These are phyloP conservation scores for Gonatopus flavifemur DNA, from an alignment of 1,140 invertebrate species.

Conservation along the genomic window DNA sequence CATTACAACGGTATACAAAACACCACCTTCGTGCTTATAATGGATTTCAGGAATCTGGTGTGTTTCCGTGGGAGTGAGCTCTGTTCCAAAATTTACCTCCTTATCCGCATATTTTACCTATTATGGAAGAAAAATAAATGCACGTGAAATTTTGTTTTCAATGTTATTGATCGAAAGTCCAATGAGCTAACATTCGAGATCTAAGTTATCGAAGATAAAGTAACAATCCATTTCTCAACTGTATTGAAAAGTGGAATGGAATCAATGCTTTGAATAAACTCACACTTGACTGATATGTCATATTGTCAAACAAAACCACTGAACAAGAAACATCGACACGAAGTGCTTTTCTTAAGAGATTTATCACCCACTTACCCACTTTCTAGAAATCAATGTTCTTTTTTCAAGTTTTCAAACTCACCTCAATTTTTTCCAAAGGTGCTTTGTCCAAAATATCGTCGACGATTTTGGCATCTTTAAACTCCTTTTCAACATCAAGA, in stretches of 20 bases:
- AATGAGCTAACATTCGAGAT: neutral
- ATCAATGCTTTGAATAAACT: too few relatives aligned
- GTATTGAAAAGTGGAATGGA: too few relatives aligned
- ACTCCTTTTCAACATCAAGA: conserved; percentile 41
- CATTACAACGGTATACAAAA: conserved; percentile 66
- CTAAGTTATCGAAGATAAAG: too few relatives aligned
- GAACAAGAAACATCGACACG: too few relatives aligned
- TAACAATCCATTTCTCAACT: too few relatives aligned
- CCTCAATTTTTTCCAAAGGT: conserved; percentile 52
- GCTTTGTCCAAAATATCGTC: conserved; percentile 56
- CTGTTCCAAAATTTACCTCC: conserved; percentile 58
- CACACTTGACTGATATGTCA: too few relatives aligned
- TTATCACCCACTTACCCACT: too few relatives aligned
- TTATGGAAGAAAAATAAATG: too few relatives aligned
- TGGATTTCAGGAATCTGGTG: conserved; percentile 51
- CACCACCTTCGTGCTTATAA: conserved; percentile 56
- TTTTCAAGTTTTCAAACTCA: conserved; percentile 33
- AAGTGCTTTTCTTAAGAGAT: too few relatives aligned
- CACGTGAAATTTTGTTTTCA: neutral
- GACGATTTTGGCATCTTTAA: conserved; percentile 54
- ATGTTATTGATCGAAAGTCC: neutral
- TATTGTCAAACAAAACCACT: too few relatives aligned
- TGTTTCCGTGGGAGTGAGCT: conserved; percentile 57
- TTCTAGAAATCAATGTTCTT: too few relatives aligned
- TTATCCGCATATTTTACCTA: conserved; percentile 54